phyloP scores from a whole-genome alignment of 2,888 invertebrate genomes.

The Aleiodes leptofemur region DNA sequence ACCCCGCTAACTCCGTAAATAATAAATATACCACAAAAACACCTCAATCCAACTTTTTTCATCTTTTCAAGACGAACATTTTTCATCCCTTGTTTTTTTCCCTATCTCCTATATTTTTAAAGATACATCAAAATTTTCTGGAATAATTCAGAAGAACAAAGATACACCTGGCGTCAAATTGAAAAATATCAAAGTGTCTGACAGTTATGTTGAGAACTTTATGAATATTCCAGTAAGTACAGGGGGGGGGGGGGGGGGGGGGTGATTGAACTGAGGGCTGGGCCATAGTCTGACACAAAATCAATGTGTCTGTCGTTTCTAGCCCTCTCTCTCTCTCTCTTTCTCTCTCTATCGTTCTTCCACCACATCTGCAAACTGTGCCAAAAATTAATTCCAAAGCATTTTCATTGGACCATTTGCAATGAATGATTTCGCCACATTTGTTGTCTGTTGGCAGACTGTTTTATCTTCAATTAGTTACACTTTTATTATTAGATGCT shows the following conservation, averaged over 20 bases:
- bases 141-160: background rate
- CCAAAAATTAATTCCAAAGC: constrained; percentile 33
- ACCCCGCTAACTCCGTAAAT: too few relatives aligned
- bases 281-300: constrained; percentile 30
- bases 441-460: background rate
- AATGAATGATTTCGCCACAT: background rate
- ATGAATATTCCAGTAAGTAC: constrained; percentile 48
- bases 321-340: constrained; percentile 2
- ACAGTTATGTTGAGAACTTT: constrained; percentile 38
- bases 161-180: background rate
- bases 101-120: too few relatives aligned
- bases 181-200: constrained; percentile 39
- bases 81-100: too few relatives aligned
- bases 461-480: background rate
- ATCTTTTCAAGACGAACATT: too few relatives aligned
- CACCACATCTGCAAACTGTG: background rate
- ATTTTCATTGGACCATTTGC: background rate
- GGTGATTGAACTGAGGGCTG: constrained; percentile 50
- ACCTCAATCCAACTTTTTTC: too few relatives aligned
- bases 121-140: too few relatives aligned
- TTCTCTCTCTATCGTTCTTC: background rate
- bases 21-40: too few relatives aligned
- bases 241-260: constrained; percentile 51
- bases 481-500: too few relatives aligned
- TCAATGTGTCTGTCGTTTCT: constrained; percentile 22